Conservation (phyloP, 1,140 invertebrate species). For the Micrasema minimum region DNA sequence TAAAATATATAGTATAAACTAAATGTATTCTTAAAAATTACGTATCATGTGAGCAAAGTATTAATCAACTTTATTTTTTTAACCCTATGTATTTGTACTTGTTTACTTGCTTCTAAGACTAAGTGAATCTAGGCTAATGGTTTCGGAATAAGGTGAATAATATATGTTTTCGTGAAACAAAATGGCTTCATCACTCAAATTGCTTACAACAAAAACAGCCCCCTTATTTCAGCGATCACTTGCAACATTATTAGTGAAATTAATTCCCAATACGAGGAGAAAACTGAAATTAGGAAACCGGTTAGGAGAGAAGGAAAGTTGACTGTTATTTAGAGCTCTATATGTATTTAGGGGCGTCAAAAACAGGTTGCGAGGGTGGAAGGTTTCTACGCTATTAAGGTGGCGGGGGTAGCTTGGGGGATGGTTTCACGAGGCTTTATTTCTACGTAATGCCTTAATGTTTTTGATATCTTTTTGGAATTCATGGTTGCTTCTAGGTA, state of each 20-base stretch:
- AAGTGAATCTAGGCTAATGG: too few relatives aligned
- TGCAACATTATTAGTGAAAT: slow-evolving; percentile 23
- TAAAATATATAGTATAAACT: too few relatives aligned
- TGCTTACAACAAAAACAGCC: slow-evolving; percentile 13
- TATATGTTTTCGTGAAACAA: neutral
- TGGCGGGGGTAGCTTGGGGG: neutral
- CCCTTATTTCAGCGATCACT: neutral
- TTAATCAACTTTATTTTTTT: too few relatives aligned
- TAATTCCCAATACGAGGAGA: slow-evolving; percentile 8
- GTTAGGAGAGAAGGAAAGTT: neutral
- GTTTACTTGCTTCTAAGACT: too few relatives aligned
- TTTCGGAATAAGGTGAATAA: too few relatives aligned
- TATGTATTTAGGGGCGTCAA: slow-evolving; percentile 25
- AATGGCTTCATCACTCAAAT: slow-evolving; percentile 16
- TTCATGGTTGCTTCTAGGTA: too few relatives aligned
- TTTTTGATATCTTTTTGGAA: slow-evolving; percentile 3
- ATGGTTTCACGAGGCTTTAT: slow-evolving; percentile 11
- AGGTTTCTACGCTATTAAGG: neutral
- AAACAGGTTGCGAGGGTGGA: slow-evolving; percentile 12
- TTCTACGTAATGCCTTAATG: slow-evolving; percentile 17
- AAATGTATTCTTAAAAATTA: too few relatives aligned
- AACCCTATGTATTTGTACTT: too few relatives aligned
- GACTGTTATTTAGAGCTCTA: neutral
- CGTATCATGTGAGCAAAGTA: too few relatives aligned
- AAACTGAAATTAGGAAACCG: slow-evolving; percentile 3